Evolutionary conservation across 2,797 vertebrate genomes (phyloP).

Genomic region (Epinephelus awoara): DNA sequence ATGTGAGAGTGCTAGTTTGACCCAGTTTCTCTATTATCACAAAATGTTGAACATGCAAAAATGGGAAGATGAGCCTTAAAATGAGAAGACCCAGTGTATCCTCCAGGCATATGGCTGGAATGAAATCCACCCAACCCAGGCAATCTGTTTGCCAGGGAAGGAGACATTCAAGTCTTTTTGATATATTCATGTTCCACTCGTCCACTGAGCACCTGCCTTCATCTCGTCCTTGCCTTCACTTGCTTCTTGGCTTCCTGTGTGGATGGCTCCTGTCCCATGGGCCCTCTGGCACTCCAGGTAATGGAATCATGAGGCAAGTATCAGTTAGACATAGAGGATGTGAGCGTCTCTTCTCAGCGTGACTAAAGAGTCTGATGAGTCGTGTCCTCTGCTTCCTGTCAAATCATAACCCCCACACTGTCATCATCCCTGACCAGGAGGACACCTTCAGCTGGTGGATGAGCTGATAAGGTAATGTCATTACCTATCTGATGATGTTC

Average conservation of each 20-base stretch:
- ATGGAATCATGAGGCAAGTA: slow-evolving; percentile 71
- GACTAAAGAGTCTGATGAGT: slow-evolving; percentile 67
- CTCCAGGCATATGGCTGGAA: slow-evolving; percentile 77
- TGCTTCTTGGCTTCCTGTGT: slow-evolving; percentile 68
- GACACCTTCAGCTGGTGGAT: slow-evolving; percentile 44
- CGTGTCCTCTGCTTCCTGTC: slow-evolving; percentile 53
- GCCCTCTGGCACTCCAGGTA: slow-evolving; percentile 67
- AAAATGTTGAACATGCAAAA: slow-evolving; percentile 83
- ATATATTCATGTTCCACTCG: slow-evolving; percentile 71
- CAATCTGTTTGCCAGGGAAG: slow-evolving; percentile 74
- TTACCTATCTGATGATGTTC: slow-evolving; percentile 44
- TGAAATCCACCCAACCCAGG: slow-evolving; percentile 72
- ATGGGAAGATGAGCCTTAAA: slow-evolving; percentile 78
- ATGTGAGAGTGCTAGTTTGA: slow-evolving; percentile 72
- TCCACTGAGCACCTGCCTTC: slow-evolving; percentile 66
- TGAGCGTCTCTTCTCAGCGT: slow-evolving; percentile 61
- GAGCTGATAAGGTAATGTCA: slow-evolving; percentile 49
- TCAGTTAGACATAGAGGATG: slow-evolving; percentile 69
- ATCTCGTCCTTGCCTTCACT: slow-evolving; percentile 68
- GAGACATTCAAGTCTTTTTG: slow-evolving; percentile 72
- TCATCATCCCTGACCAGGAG: slow-evolving; percentile 53
- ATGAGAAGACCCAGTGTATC: slow-evolving; percentile 73
- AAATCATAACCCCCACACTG: slow-evolving; percentile 48
- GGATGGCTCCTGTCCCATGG: slow-evolving; percentile 65
- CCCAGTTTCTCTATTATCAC: slow-evolving; percentile 79